Conservation (phyloP, 2,888 invertebrate genomes). For the Tenthredo notha region DNA sequence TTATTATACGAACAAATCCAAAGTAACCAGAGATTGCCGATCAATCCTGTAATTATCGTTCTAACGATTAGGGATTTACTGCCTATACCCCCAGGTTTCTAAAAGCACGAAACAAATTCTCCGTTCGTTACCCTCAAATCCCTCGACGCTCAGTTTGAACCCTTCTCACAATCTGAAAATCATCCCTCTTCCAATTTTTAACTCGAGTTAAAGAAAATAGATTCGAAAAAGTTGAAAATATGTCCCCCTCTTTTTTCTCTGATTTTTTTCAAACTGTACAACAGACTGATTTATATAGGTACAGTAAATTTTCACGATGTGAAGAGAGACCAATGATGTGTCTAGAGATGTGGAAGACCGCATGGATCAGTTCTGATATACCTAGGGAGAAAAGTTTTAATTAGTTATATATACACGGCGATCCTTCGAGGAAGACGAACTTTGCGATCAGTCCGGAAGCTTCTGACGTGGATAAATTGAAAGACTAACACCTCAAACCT, state of each 20-base stretch:
- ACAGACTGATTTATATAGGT: not conserved
- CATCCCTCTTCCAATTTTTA: not conserved
- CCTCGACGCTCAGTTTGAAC: not conserved
- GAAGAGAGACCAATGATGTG: not conserved
- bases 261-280: not conserved
- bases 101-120: conserved; percentile 11
- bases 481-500: conserved; percentile 27
- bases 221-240: not conserved
- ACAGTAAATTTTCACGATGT: not conserved
- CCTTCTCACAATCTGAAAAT: not conserved
- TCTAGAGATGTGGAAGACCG: not conserved
- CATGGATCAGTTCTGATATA: not conserved
- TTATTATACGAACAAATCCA: conserved; percentile 12
- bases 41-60: conserved; percentile 36
- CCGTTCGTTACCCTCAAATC: not conserved
- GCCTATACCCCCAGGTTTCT: not conserved
- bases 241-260: not conserved
- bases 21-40: conserved; percentile 34
- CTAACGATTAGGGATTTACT: conserved; percentile 3
- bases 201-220: not conserved
- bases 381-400: conserved; percentile 36
- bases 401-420: conserved; percentile 40
- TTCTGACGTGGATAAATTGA: conserved; percentile 38
- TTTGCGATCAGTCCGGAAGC: not conserved
- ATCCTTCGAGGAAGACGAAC: conserved; percentile 29